Evolutionary conservation across 2,113 vertebrate genomes (phyloP), one percentile per base, ranked within the genome.

Genomic region (Alaudala cheleensis): DNA sequence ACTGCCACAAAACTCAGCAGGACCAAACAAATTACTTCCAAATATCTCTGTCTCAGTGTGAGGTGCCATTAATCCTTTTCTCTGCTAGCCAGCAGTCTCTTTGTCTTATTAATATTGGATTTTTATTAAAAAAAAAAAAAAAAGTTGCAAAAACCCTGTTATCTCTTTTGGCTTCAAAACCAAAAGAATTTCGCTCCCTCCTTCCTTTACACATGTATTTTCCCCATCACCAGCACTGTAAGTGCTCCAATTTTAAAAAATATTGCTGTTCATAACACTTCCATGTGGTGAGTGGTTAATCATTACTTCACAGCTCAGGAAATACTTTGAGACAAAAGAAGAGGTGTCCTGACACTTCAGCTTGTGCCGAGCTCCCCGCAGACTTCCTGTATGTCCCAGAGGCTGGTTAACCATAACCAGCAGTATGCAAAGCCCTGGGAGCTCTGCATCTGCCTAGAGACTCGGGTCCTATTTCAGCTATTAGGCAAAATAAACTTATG

Each of bases 11-110:
- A 93, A 95, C 86, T 80, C 94, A 91, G 87, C 70, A 90, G 79
- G 90, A 92, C 76, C 65, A 82, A 95, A 92, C 58, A 95, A 82
- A 93, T 93, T 66, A 80, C 57, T 88, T 94, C 67, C 85, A 95
- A 88, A 88, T 88, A 66, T 72, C 73, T 54, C 66, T 53, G 42
- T 85, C 93, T 83, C 74, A 66, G 67, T 73, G 49, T 91, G 81
- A 94, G 71, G 21, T 74, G 79, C 47, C n/a, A 90, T 82, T 91
- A 91, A 95, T 91, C 58, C 85, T 77, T 86, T 95, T 83, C 93
- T 90, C 33, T 56, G n/a, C 64, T 94, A 77, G 51, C 80, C 86
- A 96, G 56, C 71, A 93, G 42, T 57, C 56, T 92, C 89, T 86
- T 49, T 77, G 67, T 77, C 64, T 21, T 78, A 92, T 58, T 77